Percentiles rank a stretch among this genome's conserved stretches.
phyloP scores from a whole-genome alignment of 2,888 invertebrate genomes.

The Dermolepida albohirtum region DNA sequence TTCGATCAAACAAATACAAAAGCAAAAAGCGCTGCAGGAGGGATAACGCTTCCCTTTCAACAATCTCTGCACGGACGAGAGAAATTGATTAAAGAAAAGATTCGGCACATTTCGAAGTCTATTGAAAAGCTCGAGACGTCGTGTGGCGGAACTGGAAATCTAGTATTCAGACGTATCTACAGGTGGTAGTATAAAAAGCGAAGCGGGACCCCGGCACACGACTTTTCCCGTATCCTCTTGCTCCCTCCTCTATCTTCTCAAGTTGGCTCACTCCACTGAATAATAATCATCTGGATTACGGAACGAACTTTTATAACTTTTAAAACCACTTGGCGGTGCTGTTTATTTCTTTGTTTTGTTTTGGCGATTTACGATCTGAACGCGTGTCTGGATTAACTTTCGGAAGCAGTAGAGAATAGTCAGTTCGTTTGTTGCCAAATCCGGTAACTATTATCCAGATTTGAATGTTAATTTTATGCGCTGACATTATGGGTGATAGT shows the following conservation, averaged over 20 bases:
- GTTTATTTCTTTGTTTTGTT: conserved; percentile 27
- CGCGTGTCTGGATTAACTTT: conserved; percentile 25
- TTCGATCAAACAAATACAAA: too few species aligned
- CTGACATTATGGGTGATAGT: background rate
- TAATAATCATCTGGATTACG: conserved; percentile 50
- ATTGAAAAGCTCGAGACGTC: conserved; percentile 46
- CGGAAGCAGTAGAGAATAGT: background rate
- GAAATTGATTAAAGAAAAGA: conserved; percentile 17
- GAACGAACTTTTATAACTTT: conserved; percentile 43
- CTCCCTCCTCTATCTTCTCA: conserved; percentile 35
- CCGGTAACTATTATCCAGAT: background rate
- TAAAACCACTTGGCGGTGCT: conserved; percentile 14
- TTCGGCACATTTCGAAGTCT: conserved; percentile 5
- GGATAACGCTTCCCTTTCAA: background rate
- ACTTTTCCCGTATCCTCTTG: background rate
- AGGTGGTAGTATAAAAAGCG: conserved; percentile 53
- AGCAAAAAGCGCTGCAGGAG: background rate
- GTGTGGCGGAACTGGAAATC: conserved; percentile 40
- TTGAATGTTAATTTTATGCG: conserved; percentile 31
- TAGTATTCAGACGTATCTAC: conserved; percentile 53
- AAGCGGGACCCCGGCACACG: conserved; percentile 43
- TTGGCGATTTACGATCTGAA: conserved; percentile 2
- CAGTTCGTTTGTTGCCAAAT: too few species aligned
- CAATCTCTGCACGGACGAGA: background rate
- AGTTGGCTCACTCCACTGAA: conserved; percentile 46